Evolutionary conservation across 1,140 invertebrate species (phyloP), one percentile per base, ranked within the genome.

Genomic region (Scaptomyza hsui): DNA sequence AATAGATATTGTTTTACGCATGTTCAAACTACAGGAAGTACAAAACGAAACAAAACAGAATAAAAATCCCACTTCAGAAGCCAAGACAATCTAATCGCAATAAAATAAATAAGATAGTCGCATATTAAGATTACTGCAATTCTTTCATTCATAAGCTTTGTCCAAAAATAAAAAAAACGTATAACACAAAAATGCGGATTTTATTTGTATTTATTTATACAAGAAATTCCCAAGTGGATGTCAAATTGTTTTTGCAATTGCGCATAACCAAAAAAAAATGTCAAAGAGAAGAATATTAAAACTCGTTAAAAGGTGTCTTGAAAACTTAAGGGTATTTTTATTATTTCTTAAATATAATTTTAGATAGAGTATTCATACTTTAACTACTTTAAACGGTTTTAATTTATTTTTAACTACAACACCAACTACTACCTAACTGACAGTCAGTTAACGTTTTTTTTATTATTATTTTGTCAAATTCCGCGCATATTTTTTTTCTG

Each of bases 161-260:
- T 21, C 3, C 4, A 7, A 4, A n/a, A 24, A 0, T 6, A 44
- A 44, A 44, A 19, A 4, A 21, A 45, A 18, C 3, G 2, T 35
- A 35, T 7, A 37, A 13, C 16, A 19, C 32, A n/a, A n/a, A 15
- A 16, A 52, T 3, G 19, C 32, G 32, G 29, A 67, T 63, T 69
- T 69, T 61, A 39, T 49, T 59, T 64, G 47, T 59, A 55, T 81
- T 76, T 77, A 82, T 78, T 67, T 78, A 49, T 56, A 32, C 57
- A 75, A 52, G 61, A 52, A 65, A 82, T 83, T 64, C 65, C 79
- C 32, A 62, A 55, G 65, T 41, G 21, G 37, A 29, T 52, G 70
- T 49, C 49, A 79, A 64, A 64, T n/a, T 60, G 37, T 67, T 72
- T 80, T 71, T 47, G 76, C 64, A 73, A 76, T 67, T 70, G 61